Evolutionary conservation across 2,888 invertebrate species (phyloP), one percentile per base, ranked within the genome.

Genomic region (Tetrapedia diversipes): DNA sequence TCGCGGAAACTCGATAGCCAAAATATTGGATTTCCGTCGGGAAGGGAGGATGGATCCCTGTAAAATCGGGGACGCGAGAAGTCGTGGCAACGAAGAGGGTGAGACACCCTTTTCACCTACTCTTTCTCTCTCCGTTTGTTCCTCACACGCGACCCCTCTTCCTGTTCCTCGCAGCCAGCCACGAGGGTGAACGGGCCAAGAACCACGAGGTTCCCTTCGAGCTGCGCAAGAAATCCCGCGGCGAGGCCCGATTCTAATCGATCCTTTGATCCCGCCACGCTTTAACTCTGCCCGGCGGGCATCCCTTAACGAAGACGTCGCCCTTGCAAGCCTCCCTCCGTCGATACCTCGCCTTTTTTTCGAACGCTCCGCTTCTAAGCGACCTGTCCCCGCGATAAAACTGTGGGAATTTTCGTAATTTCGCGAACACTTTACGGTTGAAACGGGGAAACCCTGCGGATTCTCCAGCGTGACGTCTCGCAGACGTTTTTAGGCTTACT

Each of bases 21-120:
- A 90, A 90, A 90, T 90, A 90, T 90, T 89, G 89, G 87, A 86
- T 90, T 89, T 88, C 85, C 79, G 71, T 56, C 72, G 79, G 78
- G 78, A 79, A 64, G 71, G 65, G 66, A 60, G 74, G 80, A 82
- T 77, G 84, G 80, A 66, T 66, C 47, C 74, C 82, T 70, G 49
- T 41, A 53, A 71, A 65, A 75, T 73, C 77, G 79, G 66, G 76
- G 77, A 81, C 79, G 78, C 69, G 70, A 85, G 73, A 80, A 83
- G 57, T 82, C 69, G 72, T 56, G n/a, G 71, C 65, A 75, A 84
- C 78, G 69, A 80, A 75, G 78, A 77, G 70, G 64, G 77, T 80
- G 70, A n/a, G n/a, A n/a, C n/a, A 70, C 80, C 76, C 77, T 78
- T 53, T 76, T 64, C 73, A 68, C 70, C 80, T 84, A 74, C 71